A percentile compares a stretch with the other conserved stretches of the same genome.
Conservation (phyloP, 2,113 vertebrate species). For the Damaliscus lunatus region DNA sequence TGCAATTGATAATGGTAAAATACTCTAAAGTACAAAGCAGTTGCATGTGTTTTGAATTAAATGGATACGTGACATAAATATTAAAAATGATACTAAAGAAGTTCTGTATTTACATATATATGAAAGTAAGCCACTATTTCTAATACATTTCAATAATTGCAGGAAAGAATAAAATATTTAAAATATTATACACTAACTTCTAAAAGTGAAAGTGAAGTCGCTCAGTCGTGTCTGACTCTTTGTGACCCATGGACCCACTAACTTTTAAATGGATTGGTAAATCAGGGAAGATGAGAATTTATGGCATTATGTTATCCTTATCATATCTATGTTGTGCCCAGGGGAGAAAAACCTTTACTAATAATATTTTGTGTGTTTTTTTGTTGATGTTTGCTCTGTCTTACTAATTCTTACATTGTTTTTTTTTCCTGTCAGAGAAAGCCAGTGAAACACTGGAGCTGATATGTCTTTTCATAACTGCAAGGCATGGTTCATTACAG, state of each 20-base stretch:
- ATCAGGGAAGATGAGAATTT: not conserved
- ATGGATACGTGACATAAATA: not conserved
- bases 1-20: not conserved
- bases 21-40: not conserved
- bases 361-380: not conserved
- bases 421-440: constrained; percentile 4
- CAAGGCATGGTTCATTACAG: constrained; percentile 68
- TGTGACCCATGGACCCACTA: not conserved
- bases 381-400: not conserved
- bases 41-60: not conserved
- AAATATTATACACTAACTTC: not conserved
- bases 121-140: not conserved
- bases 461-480: constrained; percentile 48
- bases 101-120: not conserved
- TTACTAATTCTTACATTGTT: not conserved
- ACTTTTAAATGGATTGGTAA: not conserved
- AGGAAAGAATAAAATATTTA: not conserved
- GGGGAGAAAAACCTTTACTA: not conserved
- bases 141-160: not conserved
- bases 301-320: not conserved
- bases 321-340: not conserved
- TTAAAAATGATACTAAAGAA: not conserved
- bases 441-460: constrained; percentile 25
- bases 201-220: not conserved
- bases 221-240: too few relatives aligned